These are phyloP conservation scores for Zosterops lateralis DNA, from an alignment of 2,113 vertebrate genomes.

Conservation along the genomic window DNA sequence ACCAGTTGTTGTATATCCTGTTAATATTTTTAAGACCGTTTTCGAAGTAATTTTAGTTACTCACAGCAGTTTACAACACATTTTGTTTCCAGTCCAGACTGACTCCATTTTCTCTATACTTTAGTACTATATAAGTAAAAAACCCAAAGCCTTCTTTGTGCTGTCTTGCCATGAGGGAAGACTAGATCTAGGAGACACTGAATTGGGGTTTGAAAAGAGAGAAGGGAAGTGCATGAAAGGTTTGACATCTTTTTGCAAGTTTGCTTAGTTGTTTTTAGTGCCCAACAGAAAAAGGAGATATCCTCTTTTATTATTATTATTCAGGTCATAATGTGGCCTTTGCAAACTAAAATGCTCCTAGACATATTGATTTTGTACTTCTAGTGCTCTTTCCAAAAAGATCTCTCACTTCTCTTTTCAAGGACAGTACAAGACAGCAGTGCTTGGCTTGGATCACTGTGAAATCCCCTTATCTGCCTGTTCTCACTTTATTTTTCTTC, in stretches of 20 bases:
- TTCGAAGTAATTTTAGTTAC: not conserved
- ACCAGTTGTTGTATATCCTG: not conserved
- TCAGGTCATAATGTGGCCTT: not conserved
- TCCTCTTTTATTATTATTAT: too few relatives aligned
- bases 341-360: constrained; percentile 22
- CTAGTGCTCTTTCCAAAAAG: not conserved
- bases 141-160: not conserved
- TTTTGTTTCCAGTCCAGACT: not conserved
- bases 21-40: not conserved
- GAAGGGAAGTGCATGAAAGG: not conserved
- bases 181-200: not conserved
- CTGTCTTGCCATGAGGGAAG: not conserved
- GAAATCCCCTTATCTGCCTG: constrained; percentile 18
- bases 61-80: not conserved
- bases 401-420: not conserved
- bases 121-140: not conserved
- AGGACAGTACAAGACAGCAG: constrained; percentile 6
- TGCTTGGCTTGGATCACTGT: not conserved
- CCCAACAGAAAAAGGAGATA: too few relatives aligned
- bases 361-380: not conserved
- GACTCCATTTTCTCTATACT: not conserved
- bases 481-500: constrained; percentile 28
- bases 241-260: not conserved
- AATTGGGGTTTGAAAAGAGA: not conserved
- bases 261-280: constrained; percentile 13